phyloP scores from a whole-genome alignment of 35 echinoderm and acorn worm genomes.

The Holothuria glaberrima region DNA sequence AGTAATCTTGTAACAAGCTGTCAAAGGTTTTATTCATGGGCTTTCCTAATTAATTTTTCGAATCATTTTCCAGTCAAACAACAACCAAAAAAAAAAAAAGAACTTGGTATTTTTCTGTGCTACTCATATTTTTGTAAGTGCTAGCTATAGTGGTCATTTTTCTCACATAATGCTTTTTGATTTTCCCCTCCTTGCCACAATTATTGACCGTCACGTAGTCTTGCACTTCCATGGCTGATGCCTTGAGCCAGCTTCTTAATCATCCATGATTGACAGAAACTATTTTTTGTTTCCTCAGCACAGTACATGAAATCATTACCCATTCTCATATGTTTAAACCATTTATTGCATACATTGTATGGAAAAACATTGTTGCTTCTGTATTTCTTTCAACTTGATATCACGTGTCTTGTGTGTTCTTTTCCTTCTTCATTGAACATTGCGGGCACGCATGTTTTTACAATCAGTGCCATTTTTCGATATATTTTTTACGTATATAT shows the following conservation, averaged over 20 bases:
- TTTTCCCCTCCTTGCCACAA: constrained; percentile 59
- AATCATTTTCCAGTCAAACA: constrained; percentile 33
- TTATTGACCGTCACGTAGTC: constrained; percentile 57
- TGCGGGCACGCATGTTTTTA: constrained; percentile 48
- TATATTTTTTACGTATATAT: constrained; percentile 7
- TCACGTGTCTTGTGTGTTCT: constrained; percentile 65
- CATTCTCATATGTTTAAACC: constrained; percentile 68
- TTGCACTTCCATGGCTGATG: constrained; percentile 60
- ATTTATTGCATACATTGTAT: constrained; percentile 67
- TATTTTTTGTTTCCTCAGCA: constrained; percentile 61
- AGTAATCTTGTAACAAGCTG: constrained; percentile 16
- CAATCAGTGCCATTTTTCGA: constrained; percentile 33
- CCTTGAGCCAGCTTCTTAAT: constrained; percentile 59
- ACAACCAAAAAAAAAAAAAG: constrained; percentile 31
- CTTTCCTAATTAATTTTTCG: constrained; percentile 46
- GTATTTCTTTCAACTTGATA: constrained; percentile 52
- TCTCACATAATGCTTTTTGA: constrained; percentile 54
- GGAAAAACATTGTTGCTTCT: constrained; percentile 69
- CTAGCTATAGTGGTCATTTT: constrained; percentile 45
- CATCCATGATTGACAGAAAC: constrained; percentile 57
- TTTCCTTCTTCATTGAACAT: constrained; percentile 64
- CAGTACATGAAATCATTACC: constrained; percentile 68
- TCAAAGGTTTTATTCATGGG: constrained; percentile 26
- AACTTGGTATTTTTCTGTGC: constrained; percentile 28
- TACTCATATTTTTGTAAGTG: constrained; percentile 25